These are phyloP conservation scores for Parazoanthus swiftii DNA, from an alignment of 92 coral and sea anemone species.

Conservation along the genomic window DNA sequence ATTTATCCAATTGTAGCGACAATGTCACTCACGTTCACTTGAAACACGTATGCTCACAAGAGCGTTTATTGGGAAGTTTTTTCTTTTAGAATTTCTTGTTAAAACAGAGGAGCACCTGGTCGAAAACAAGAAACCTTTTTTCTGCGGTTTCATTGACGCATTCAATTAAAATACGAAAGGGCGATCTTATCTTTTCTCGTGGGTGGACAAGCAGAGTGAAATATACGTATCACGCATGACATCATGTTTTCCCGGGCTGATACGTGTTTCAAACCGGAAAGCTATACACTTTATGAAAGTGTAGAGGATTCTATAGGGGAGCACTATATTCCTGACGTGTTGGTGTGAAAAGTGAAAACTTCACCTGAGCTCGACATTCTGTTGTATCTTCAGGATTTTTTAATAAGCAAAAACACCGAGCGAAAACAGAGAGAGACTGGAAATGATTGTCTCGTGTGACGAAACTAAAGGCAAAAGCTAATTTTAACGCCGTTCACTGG, in stretches of 20 bases:
- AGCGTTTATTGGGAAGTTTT: no score
- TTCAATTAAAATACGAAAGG: background rate
- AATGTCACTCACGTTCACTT: no score
- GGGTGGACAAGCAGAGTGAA: background rate
- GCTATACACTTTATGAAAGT: no score
- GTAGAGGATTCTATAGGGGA: background rate
- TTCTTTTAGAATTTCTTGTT: background rate
- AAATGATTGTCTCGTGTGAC: background rate
- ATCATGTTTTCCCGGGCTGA: no score
- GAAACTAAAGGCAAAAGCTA: background rate
- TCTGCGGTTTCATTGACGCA: background rate
- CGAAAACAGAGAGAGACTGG: background rate
- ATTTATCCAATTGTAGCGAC: no score
- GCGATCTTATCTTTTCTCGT: conserved; percentile 1
- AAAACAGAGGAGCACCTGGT: background rate
- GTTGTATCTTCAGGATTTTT: background rate
- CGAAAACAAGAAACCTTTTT: background rate
- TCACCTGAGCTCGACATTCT: background rate
- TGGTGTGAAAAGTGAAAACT: background rate
- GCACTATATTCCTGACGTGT: background rate
- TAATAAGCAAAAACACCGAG: background rate
- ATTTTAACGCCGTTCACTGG: background rate
- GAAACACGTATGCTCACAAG: no score
- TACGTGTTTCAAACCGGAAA: background rate
- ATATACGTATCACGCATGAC: background rate